Conservation (phyloP, 2,888 invertebrate species). For the Piscicola geometra region DNA sequence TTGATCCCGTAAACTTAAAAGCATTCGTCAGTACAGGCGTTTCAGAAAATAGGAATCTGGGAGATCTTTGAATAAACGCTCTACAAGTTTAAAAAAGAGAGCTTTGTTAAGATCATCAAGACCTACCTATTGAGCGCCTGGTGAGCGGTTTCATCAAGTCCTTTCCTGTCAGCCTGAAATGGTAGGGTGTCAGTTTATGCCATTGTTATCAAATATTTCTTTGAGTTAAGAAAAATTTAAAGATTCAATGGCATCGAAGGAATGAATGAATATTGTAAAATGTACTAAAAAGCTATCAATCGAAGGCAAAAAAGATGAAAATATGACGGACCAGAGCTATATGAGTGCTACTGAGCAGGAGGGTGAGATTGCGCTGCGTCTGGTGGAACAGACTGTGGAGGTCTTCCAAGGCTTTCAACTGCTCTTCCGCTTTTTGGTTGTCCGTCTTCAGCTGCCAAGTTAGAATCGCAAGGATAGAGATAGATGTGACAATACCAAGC, state of each 20-base stretch:
- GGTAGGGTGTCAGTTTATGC: too few relatives aligned
- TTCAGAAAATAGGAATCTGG: background rate
- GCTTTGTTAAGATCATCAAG: background rate
- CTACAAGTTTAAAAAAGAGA: background rate
- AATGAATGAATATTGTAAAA: too few relatives aligned
- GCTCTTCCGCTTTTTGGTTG: background rate
- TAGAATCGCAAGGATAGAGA: too few relatives aligned
- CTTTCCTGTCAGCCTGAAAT: background rate
- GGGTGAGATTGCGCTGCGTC: background rate
- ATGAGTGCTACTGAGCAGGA: background rate
- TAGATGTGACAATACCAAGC: too few relatives aligned
- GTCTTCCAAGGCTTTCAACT: background rate
- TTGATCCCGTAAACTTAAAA: background rate
- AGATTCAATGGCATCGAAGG: too few relatives aligned
- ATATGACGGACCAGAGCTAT: background rate
- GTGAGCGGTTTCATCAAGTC: background rate
- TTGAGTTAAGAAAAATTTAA: too few relatives aligned
- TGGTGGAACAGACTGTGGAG: background rate
- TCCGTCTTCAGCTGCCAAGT: background rate
- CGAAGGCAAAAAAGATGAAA: too few relatives aligned
- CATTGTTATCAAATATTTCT: too few relatives aligned
- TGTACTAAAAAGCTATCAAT: too few relatives aligned
- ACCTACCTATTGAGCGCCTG: background rate
- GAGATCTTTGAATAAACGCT: background rate
- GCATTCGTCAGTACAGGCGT: background rate